Percentiles rank a stretch among this genome's conserved stretches.
phyloP scores from a whole-genome alignment of 2,888 invertebrate species.

The Orchesella flavescens region DNA sequence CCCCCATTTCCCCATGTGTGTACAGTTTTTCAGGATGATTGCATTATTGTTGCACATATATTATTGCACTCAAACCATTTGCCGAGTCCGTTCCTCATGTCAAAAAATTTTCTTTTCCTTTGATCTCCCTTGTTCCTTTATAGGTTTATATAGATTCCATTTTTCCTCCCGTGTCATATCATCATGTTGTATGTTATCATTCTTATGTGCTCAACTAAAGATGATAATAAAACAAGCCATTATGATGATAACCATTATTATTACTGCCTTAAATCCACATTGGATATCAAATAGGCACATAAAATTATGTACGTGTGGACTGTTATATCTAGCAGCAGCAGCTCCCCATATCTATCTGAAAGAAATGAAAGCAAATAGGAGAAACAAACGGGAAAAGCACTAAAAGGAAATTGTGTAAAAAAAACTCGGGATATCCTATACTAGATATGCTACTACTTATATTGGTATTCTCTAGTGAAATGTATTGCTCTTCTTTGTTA shows the following conservation, averaged over 20 bases:
- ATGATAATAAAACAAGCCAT: slow-evolving; percentile 61
- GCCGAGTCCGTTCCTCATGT: neutral
- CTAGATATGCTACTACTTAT: too few relatives aligned
- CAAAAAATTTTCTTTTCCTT: slow-evolving; percentile 17
- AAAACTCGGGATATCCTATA: slow-evolving; percentile 8
- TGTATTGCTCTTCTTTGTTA: slow-evolving; percentile 52
- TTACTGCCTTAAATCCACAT: slow-evolving; percentile 42
- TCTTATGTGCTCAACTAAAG: neutral
- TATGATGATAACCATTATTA: slow-evolving; percentile 55
- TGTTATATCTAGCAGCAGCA: neutral
- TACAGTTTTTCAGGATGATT: slow-evolving; percentile 31
- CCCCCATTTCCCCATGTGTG: neutral
- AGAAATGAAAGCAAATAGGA: neutral
- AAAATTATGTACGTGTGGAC: slow-evolving; percentile 39
- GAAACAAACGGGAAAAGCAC: slow-evolving; percentile 1
- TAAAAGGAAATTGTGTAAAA: slow-evolving; percentile 39
- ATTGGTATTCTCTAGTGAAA: slow-evolving; percentile 44
- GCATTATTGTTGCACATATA: slow-evolving; percentile 39
- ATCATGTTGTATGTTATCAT: neutral
- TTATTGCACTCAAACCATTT: slow-evolving; percentile 32
- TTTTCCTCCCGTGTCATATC: neutral
- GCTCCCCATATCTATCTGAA: too few relatives aligned
- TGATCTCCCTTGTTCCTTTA: slow-evolving; percentile 30
- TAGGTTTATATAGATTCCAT: neutral
- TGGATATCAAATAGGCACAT: slow-evolving; percentile 19